Base-by-base conservation (phyloP, 2,797 vertebrate genomes). In the Mormyrops attenuatus region DNA sequence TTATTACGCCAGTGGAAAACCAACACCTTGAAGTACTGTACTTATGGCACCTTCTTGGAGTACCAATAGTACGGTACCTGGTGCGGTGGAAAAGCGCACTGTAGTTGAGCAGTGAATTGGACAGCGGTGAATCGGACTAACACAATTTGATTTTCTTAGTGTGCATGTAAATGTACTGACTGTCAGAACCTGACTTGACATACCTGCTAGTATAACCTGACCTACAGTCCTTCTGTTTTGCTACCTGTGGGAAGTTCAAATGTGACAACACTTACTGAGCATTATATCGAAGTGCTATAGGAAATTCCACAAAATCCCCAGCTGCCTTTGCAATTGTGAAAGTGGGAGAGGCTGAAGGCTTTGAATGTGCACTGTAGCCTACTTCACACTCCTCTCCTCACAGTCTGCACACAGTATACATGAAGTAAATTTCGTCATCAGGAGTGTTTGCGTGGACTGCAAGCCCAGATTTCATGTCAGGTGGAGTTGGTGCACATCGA, bases 261-360 rank as follows among this genome's bases (percentile, higher is more conserved):
- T 22, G n/a, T 84, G 77, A 22, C 47, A 49, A 84, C 80, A 84
- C n/a, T 55, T 30, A 53, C 13, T 47, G 8, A 9, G 34, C 77
- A 30, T 50, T 26, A 86, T 50, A 52, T 57, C 11, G 49, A 60
- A n/a, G 20, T 93, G 90, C 93, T 91, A 87, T n/a, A 82, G 90
- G 90, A 92, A 90, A 95, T 94, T 95, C 93, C 92, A 93, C 89
- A 92, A 90, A 82, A 77, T 91, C 63, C 89, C 88, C 93, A 94
- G 93, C 94, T 94, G 93, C 92, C 53, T 89, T 80, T 77, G 88
- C 88, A 85, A 6, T 41, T 66, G 91, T 26, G 86, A 87, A 91
- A 1, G 53, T 49, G 55, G 77, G 5, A 80, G 90, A 92, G 73
- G 80, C 17, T 90, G 88, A 93, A 94, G 89, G 91, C 91, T 89